phyloP scores from a whole-genome alignment of 2,797 vertebrate species.

The Bradypus variegatus region DNA sequence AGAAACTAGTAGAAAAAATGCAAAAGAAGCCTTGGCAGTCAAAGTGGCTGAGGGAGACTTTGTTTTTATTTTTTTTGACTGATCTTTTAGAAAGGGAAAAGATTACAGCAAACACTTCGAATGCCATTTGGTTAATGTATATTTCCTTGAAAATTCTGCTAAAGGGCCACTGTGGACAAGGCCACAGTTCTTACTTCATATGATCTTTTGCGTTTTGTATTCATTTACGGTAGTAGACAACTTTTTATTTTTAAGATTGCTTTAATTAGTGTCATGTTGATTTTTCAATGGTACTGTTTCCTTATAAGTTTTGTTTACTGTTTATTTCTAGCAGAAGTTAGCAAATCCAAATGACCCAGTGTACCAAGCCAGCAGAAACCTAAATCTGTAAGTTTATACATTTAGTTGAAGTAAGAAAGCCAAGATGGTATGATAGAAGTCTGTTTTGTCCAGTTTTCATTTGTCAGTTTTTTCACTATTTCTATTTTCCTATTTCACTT shows the following conservation, averaged over 20 bases:
- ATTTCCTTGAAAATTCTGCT: constrained; percentile 86
- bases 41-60: constrained; percentile 74
- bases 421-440: constrained; percentile 25
- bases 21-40: constrained; percentile 49
- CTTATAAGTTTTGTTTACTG: not conserved
- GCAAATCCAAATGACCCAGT: constrained; percentile 19
- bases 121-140: constrained; percentile 95
- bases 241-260: constrained; percentile 65
- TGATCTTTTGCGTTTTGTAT: constrained; percentile 64
- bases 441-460: not conserved
- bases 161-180: constrained; percentile 66
- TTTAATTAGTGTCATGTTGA: constrained; percentile 59
- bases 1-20: constrained; percentile 69
- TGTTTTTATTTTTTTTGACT: constrained; percentile 94
- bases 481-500: constrained; percentile 51
- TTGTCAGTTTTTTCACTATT: constrained; percentile 47
- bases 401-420: constrained; percentile 50
- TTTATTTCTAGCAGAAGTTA: constrained; percentile 19
- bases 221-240: constrained; percentile 64
- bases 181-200: constrained; percentile 47
- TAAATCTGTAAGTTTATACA: constrained; percentile 36
- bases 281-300: constrained; percentile 35
- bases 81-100: constrained; percentile 84
- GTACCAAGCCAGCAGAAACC: constrained; percentile 26
- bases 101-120: constrained; percentile 94